Base-by-base conservation (phyloP, 2,888 invertebrate species). In the Drosophila imparisetae region DNA sequence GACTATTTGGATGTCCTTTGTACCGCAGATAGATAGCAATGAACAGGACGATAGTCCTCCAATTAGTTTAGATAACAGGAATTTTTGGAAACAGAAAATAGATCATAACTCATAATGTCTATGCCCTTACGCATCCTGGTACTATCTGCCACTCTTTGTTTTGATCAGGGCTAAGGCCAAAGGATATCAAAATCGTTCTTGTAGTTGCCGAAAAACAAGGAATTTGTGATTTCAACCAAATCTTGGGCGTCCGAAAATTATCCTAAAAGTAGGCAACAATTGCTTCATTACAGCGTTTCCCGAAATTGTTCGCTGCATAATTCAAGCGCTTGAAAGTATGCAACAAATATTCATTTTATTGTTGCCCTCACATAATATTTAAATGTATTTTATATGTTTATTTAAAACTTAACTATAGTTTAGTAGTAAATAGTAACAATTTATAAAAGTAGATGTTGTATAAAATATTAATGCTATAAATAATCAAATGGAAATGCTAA, bases 391-490 rank as follows among this genome's bases (percentile, higher is more conserved):
- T 11, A 15, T 45, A 21, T 15, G 1, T 8, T 45, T 15, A 24
- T 45, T 24, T 45, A 45, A 15, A 24, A 15, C 24, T 2, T 45
- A 24, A 45, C 8, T 24, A 24, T 7, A 2, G 4, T 24, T 2
- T 24, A 32, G 32, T 11, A 4, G 32, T 11, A 24, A 45, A 24
- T 24, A 45, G 8, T 24, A 45, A 15, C 15, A 45, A 45, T 45
- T 45, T 8, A 15, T 45, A 45, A 24, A 24, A 45, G n/a, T 29
- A 11, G 11, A 61, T 40, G 55, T n/a, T 59, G 21, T 52, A 50
- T 38, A 60, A 49, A 38, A 27, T 45, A 30, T 38, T 64, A 59
- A 76, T 75, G 58, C 60, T 80, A 76, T 76, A 76, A 76, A 76
- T 75, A 80, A 49, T 45, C 24, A 49, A 75, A 65, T 76, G 64